Base-by-base conservation (phyloP, 2,797 vertebrate species). In the Enteromius thamalakanensis region DNA sequence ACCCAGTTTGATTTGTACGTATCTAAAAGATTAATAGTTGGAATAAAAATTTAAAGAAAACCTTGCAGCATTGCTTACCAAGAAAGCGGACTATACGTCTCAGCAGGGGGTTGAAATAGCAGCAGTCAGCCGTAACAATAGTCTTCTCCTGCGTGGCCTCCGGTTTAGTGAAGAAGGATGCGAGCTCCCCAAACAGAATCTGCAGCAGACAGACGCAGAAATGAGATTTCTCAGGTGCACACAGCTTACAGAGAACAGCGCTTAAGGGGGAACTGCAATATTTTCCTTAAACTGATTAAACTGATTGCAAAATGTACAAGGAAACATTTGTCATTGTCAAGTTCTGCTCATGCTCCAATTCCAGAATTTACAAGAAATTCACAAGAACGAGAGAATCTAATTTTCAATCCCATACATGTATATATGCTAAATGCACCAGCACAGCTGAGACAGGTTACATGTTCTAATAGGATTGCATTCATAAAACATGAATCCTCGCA, bases 91-190 rank as follows among this genome's bases (percentile, higher is more conserved):
- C 95, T 12, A 97, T 95, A 89, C 96, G 94, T 1, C 97, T 94
- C 64, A 98, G 94, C 11, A 97, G 94, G 4, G 97, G 96, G 87
- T 96, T 97, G 92, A 97, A 97, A 87, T 95, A 97, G 87, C 97
- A 98, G 92, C 97, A 97, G 91, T 96, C 96, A 3, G 95, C 97
- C 0, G 96, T 96, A 84, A 97, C 92, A 1, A 98, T 97, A 84
- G 96, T 97, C 87, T 94, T 96, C 92, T 97, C 97, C 85, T 94
- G 93, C 2, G 87, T 89, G 42, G 92, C 86, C 10, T 95, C 95
- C 0, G 95, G 87, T 79, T 96, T 96, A 85, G 96, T 94, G 53
- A 97, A 95, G 91, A 96, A 97, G 19, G 92, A 93, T 0, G 94
- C 94, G 88, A 97, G 91, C 89, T 97, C 97, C 8, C 97, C 97